Evolutionary conservation across 2,113 vertebrate genomes (phyloP).

Genomic region (Circaetus cinerascens): DNA sequence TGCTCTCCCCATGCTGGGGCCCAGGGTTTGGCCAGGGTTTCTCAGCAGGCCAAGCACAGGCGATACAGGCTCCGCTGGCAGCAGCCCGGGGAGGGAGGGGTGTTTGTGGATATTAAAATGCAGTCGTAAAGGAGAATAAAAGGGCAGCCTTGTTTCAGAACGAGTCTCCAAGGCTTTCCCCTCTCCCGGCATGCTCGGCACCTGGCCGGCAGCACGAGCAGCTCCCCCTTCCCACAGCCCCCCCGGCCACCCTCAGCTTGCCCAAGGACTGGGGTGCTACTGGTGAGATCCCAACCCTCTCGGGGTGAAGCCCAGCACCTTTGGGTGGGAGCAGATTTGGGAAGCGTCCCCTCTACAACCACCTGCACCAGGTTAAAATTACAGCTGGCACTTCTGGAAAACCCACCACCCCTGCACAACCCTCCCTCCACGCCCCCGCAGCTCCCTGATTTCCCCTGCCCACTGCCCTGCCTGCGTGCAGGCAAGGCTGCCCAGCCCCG

Average conservation of each 20-base stretch:
- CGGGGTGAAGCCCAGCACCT: accelerated
- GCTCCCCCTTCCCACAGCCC: not conserved
- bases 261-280: not conserved
- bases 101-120: constrained; percentile 60
- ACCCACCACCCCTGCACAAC: not conserved
- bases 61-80: constrained; percentile 19
- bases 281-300: not conserved
- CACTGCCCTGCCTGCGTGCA: not conserved
- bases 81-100: not conserved
- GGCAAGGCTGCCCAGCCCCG: not conserved
- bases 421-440: accelerated
- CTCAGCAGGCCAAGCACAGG: not conserved
- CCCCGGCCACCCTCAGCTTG: not conserved
- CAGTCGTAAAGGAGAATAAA: constrained; percentile 57
- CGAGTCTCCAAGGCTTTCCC: constrained; percentile 1
- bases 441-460: not conserved
- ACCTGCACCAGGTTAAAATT: not conserved
- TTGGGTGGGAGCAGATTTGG: not conserved
- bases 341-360: not conserved
- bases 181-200: constrained; percentile 46
- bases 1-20: not conserved
- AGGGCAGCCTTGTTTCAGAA: constrained; percentile 60
- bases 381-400: not conserved
- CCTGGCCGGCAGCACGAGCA: not conserved
- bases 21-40: constrained; percentile 24